Conservation (phyloP, 2,113 vertebrate species). For the Phyllostomus hastatus region DNA sequence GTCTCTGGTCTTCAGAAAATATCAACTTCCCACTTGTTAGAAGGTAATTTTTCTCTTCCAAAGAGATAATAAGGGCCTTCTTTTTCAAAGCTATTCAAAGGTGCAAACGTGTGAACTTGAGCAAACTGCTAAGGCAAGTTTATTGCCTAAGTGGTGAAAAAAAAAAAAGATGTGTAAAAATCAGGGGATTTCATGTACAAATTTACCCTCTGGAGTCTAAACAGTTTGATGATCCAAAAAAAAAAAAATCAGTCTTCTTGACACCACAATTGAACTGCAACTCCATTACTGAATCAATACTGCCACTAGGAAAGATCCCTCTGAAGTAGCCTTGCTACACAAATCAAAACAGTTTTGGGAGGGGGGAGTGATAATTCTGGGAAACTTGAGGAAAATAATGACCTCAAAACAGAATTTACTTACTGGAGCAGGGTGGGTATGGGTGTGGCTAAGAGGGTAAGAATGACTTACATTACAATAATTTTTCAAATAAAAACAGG, state of each 20-base stretch:
- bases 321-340: neutral
- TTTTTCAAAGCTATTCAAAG: neutral
- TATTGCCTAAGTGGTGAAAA: neutral
- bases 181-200: neutral
- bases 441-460: neutral
- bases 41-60: conserved; percentile 18
- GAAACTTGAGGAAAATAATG: conserved; percentile 33
- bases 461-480: neutral
- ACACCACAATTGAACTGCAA: conserved; percentile 44
- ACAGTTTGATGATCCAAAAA: conserved; percentile 21
- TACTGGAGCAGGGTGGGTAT: neutral
- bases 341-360: conserved; percentile 41
- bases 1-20: neutral
- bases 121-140: neutral
- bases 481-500: neutral
- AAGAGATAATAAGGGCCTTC: neutral
- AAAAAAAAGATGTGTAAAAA: conserved; percentile 13
- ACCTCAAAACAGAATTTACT: conserved; percentile 28
- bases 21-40: neutral
- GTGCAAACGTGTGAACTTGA: neutral
- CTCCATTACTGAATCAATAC: conserved; percentile 61
- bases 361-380: neutral
- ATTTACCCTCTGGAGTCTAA: conserved; percentile 2
- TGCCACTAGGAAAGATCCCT: conserved; percentile 23
- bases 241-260: neutral